phyloP scores from a whole-genome alignment of 1,140 invertebrate genomes.

The Brachionus sp. region DNA sequence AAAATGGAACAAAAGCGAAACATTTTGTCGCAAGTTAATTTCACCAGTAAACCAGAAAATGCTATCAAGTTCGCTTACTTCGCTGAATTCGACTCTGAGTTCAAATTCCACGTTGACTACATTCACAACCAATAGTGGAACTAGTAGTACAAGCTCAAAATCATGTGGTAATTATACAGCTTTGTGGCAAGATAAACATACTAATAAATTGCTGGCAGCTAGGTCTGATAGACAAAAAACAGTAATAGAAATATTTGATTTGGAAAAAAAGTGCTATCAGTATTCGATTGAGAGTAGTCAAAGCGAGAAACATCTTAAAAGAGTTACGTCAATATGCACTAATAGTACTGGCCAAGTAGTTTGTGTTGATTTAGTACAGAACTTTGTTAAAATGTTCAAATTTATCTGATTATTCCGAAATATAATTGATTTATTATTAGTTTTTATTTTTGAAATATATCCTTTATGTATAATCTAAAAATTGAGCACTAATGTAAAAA shows the following conservation, averaged over 20 bases:
- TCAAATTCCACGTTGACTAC: background rate
- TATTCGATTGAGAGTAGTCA: slow-evolving; percentile 19
- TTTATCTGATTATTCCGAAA: slow-evolving; percentile 4
- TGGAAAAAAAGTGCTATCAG: background rate
- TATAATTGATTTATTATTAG: background rate
- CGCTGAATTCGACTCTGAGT: slow-evolving; percentile 22
- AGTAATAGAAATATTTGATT: slow-evolving; percentile 7
- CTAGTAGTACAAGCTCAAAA: background rate
- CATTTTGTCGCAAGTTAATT: background rate
- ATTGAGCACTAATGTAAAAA: background rate
- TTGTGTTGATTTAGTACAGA: slow-evolving; percentile 43
- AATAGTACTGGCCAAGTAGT: background rate
- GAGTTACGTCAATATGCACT: slow-evolving; percentile 13
- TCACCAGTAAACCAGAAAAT: background rate
- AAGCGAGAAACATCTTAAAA: slow-evolving; percentile 23
- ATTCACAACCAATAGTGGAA: background rate
- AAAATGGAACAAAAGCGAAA: background rate
- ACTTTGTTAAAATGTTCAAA: slow-evolving; percentile 44
- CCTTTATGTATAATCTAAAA: background rate
- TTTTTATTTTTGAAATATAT: background rate
- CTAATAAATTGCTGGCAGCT: slow-evolving; percentile 7
- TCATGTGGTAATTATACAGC: slow-evolving; percentile 23
- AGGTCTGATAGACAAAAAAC: slow-evolving; percentile 24
- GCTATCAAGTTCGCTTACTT: background rate
- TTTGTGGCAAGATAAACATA: slow-evolving; percentile 26